These are phyloP conservation scores for Chrysaora quinquecirrha DNA, from an alignment of 30 jellyfish, hydroid and myxozoan genomes.

Conservation along the genomic window DNA sequence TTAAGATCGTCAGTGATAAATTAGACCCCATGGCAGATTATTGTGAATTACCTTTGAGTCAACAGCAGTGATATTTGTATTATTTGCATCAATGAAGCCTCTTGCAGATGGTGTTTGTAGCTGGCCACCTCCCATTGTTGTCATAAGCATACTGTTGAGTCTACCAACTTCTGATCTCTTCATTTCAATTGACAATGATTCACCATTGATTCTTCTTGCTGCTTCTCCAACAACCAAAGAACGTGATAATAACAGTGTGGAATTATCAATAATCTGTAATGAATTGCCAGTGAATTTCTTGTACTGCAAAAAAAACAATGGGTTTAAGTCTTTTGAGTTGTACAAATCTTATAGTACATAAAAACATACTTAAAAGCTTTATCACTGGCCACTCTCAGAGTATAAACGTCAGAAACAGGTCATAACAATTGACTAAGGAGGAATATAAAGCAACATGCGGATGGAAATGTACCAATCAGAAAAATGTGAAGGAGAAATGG, in stretches of 20 bases:
- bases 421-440: too few relatives aligned
- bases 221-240: conserved; percentile 47
- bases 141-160: conserved; percentile 2
- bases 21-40: too few relatives aligned
- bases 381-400: too few relatives aligned
- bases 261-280: conserved; percentile 7
- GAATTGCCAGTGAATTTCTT: conserved; percentile 13
- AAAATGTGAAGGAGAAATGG: too few relatives aligned
- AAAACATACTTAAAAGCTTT: too few relatives aligned
- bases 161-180: conserved; percentile 31
- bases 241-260: conserved; percentile 22
- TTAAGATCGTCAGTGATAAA: too few relatives aligned
- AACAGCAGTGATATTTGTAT: conserved; percentile 11
- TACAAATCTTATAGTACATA: too few relatives aligned
- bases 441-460: too few relatives aligned
- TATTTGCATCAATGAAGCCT: conserved; percentile 12
- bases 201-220: conserved; percentile 21
- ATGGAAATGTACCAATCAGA: too few relatives aligned
- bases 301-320: conserved; percentile 2
- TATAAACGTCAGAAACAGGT: too few relatives aligned
- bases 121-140: conserved; percentile 34
- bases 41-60: conserved; percentile 44
- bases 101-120: conserved; percentile 42
- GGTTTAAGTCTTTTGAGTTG: too few relatives aligned
- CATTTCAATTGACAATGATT: conserved; percentile 38